Base-by-base conservation (phyloP, 2,797 vertebrate genomes). In the Cuniculus paca region DNA sequence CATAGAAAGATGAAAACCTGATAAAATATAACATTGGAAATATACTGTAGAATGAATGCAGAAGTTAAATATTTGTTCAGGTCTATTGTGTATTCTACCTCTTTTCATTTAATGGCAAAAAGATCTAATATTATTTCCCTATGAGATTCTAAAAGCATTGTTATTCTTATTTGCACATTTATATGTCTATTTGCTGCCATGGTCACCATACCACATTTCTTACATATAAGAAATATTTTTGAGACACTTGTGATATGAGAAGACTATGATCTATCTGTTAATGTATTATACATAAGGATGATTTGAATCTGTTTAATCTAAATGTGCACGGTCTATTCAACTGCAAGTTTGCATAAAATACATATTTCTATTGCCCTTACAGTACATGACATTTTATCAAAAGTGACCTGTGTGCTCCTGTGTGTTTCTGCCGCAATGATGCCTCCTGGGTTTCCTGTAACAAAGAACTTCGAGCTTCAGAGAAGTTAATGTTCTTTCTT, bases 401-500 rank as follows among this genome's bases (percentile, higher is more conserved):
- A 97, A 88, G 87, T 95, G 95, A 97, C 95, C 95, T 82, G 6
- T 48, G 82, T 96, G 94, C 50, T 95, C 60, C n/a, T 3, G 52
- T 95, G 28, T 89, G 92, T 94, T 97, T 77, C 84, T 97, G 58
- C 88, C 95, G 84, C 91, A 97, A 94, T 80, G n/a, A 97, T 72
- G 94, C 87, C 91, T 95, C 96, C 95, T 4, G 5, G 45, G 90
- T 91, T 91, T 97, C 79, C 88, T n/a, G 4, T 90, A 94, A 93
- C 92, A 97, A 96, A 97, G 91, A 94, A 88, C 61, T 42, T 93
- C 77, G 75, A 87, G 89, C 60, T 92, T 84, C 61, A 11, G 90
- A 97, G 95, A 95, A 86, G 77, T 97, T 98, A 97, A 84, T 93
- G 97, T 96, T 94, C 97, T 94, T 97, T 94, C 97, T 96, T 98